Percentiles rank a stretch among this genome's conserved stretches.
Conservation (phyloP, 1,140 invertebrate genomes). For the Ceratitis capitata region DNA sequence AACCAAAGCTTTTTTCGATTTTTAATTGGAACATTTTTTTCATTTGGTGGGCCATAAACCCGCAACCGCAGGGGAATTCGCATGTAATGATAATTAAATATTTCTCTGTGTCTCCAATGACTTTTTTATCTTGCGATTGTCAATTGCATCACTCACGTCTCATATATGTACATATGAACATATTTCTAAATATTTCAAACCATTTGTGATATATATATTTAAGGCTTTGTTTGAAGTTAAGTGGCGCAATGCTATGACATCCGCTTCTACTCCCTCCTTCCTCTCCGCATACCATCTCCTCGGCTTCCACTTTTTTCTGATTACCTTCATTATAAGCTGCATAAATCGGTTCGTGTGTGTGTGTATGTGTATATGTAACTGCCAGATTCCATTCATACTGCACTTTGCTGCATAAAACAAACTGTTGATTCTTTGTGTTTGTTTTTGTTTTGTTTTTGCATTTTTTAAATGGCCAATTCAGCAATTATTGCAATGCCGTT, state of each 20-base stretch:
- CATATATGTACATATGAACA: too few relatives aligned
- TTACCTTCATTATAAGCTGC: not conserved
- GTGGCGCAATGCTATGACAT: not conserved
- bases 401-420: not conserved
- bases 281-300: not conserved
- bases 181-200: too few relatives aligned
- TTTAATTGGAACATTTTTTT: too few relatives aligned
- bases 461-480: constrained; percentile 32
- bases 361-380: not conserved
- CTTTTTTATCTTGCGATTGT: too few relatives aligned
- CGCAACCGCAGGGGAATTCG: too few relatives aligned
- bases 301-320: too few relatives aligned
- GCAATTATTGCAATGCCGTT: constrained; percentile 19
- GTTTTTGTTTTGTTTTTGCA: not conserved
- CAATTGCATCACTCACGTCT: too few relatives aligned
- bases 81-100: too few relatives aligned
- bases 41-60: too few relatives aligned
- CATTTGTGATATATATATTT: too few relatives aligned
- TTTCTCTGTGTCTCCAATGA: too few relatives aligned
- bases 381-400: not conserved
- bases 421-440: not conserved
- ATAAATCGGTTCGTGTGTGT: not conserved
- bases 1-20: too few relatives aligned
- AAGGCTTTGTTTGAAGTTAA: not conserved
- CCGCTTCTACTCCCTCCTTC: not conserved